These are phyloP conservation scores for Strigops habroptila DNA, from an alignment of 2,113 vertebrate species.

Conservation along the genomic window DNA sequence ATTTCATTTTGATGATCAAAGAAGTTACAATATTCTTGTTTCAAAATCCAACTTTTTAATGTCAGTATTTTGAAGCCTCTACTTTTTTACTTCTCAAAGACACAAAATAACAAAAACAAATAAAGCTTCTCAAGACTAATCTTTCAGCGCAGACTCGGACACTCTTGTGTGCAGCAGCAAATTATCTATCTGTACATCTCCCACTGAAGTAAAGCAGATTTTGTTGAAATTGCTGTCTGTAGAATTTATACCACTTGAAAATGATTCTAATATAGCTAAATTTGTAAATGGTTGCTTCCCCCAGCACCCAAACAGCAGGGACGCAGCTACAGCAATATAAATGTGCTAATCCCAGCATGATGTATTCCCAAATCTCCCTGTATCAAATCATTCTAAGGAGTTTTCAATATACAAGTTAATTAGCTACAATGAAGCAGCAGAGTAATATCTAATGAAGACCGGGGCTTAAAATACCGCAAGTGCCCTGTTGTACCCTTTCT, in stretches of 20 bases:
- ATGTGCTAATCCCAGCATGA: conserved; percentile 46
- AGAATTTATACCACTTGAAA: background rate
- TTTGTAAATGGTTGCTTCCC: conserved; percentile 2
- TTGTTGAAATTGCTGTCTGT: background rate
- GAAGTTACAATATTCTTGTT: background rate
- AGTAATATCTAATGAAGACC: conserved; percentile 26
- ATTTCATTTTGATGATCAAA: background rate
- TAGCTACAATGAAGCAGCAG: conserved; percentile 19
- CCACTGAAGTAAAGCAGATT: background rate
- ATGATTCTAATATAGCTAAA: background rate
- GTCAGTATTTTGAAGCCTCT: background rate
- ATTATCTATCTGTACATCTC: background rate
- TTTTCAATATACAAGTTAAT: conserved; percentile 69
- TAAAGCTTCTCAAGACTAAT: background rate
- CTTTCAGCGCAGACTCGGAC: background rate
- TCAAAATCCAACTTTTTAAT: background rate
- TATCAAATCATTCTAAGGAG: conserved; percentile 51
- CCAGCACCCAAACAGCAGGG: conserved; percentile 41
- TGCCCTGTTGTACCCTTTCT: background rate
- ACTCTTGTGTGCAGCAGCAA: background rate
- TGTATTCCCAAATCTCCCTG: conserved; percentile 44
- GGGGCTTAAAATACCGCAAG: conserved; percentile 11
- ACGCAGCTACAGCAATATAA: background rate
- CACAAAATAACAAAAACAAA: background rate
- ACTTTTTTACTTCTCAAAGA: background rate